These are phyloP conservation scores for Drosophila testacea DNA, from an alignment of 2,888 invertebrate genomes.

Conservation along the genomic window DNA sequence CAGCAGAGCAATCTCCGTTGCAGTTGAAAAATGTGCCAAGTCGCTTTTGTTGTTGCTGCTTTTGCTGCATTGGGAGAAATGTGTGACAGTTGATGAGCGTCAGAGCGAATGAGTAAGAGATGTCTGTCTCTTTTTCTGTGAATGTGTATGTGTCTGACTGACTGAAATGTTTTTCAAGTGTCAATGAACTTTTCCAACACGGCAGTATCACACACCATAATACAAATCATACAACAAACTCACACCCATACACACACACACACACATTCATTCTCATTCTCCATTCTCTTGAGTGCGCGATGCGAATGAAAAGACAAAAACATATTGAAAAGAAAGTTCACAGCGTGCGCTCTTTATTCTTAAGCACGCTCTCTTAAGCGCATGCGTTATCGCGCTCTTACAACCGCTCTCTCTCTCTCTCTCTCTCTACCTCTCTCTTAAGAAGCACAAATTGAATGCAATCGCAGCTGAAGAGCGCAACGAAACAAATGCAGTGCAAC, in stretches of 20 bases:
- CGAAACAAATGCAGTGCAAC: slow-evolving; percentile 45
- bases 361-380: slow-evolving; percentile 18
- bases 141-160: slow-evolving; percentile 56
- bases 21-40: slow-evolving; percentile 74
- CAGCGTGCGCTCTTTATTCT: slow-evolving; percentile 48
- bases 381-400: slow-evolving; percentile 23
- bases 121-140: slow-evolving; percentile 34
- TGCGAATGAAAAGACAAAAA: slow-evolving; percentile 68
- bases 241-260: slow-evolving; percentile 39
- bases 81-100: slow-evolving; percentile 83
- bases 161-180: slow-evolving; percentile 83
- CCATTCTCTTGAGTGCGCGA: slow-evolving; percentile 45
- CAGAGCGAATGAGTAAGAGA: slow-evolving; percentile 68
- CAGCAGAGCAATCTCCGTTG: slow-evolving; percentile 28
- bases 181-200: slow-evolving; percentile 85
- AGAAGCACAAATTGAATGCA: slow-evolving; percentile 20
- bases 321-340: slow-evolving; percentile 74
- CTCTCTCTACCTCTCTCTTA: slow-evolving; percentile 18
- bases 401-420: background rate
- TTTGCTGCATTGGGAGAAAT: slow-evolving; percentile 73
- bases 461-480: slow-evolving; percentile 26
- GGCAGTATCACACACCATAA: slow-evolving; percentile 74
- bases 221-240: slow-evolving; percentile 58
- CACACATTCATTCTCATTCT: slow-evolving; percentile 43
- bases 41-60: slow-evolving; percentile 47